Conservation (phyloP, 1,140 invertebrate species). For the Bombus turneri region DNA sequence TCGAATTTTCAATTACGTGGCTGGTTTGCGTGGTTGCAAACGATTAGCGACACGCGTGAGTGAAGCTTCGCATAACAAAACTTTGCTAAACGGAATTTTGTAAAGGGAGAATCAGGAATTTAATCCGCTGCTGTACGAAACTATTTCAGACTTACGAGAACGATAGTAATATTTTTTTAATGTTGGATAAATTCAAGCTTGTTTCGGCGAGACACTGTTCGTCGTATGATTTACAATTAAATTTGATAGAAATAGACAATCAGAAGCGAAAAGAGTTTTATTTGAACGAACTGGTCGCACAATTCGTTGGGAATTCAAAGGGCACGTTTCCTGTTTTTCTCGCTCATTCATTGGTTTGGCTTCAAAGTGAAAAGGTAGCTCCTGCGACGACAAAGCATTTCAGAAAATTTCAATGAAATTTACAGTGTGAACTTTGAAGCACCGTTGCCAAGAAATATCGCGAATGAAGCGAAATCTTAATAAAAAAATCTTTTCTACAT, state of each 20-base stretch:
- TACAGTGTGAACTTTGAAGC: constrained; percentile 1
- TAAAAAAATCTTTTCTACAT: background rate
- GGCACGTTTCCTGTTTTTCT: background rate
- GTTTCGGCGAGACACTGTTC: background rate
- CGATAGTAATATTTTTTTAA: background rate
- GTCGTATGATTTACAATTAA: background rate
- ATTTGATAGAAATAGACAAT: background rate
- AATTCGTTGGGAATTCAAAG: constrained; percentile 4
- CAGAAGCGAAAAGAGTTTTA: background rate
- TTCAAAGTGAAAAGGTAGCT: constrained; percentile 27
- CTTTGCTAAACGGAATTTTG: background rate
- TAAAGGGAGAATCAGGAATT: background rate
- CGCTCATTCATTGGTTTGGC: constrained; percentile 2
- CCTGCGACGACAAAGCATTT: background rate
- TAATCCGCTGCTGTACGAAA: background rate
- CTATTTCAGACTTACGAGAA: background rate
- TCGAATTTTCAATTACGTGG: background rate
- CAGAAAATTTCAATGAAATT: constrained; percentile 7
- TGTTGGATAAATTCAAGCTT: background rate
- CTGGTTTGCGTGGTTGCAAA: background rate
- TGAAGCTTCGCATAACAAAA: background rate
- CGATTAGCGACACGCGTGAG: background rate
- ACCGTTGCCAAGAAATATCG: background rate
- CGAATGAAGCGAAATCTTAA: background rate
- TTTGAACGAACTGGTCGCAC: background rate